A percentile compares a stretch with the other conserved stretches of the same genome.
Conservation (phyloP, 2,797 vertebrate genomes). For the Chromis chromis region DNA sequence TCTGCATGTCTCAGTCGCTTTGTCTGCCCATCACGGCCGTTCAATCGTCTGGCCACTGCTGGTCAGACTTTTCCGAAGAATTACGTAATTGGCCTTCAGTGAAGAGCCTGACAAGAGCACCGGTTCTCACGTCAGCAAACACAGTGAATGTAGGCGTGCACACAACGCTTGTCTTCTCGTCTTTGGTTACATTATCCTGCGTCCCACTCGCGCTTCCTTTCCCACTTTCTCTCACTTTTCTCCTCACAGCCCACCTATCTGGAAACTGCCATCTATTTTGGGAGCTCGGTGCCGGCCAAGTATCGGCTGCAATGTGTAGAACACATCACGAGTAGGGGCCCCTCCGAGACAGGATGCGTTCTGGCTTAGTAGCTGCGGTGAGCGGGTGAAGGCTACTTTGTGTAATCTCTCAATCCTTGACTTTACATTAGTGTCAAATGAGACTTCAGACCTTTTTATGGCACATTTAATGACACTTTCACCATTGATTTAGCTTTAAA, state of each 20-base stretch:
- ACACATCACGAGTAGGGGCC: conserved; percentile 64
- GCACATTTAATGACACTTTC: conserved; percentile 7
- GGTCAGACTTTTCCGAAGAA: conserved; percentile 75
- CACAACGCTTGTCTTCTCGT: conserved; percentile 46
- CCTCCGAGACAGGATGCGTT: conserved; percentile 65
- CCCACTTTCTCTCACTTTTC: conserved; percentile 43
- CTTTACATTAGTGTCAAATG: conserved; percentile 18
- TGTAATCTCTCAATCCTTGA: conserved; percentile 40
- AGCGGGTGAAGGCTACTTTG: conserved; percentile 54
- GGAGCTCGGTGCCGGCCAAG: conserved; percentile 66
- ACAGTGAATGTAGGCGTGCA: conserved; percentile 49
- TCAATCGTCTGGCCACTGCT: conserved; percentile 66
- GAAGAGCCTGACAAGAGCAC: conserved; percentile 63
- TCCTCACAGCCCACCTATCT: conserved; percentile 71
- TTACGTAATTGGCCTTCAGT: conserved; percentile 73
- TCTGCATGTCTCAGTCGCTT: conserved; percentile 8
- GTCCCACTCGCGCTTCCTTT: conserved; percentile 52
- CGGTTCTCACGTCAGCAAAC: conserved; percentile 57
- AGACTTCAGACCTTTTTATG: conserved; percentile 30
- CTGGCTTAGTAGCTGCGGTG: conserved; percentile 56
- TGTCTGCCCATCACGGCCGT: conserved; percentile 37
- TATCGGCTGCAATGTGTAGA: conserved; percentile 71
- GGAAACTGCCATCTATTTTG: conserved; percentile 74
- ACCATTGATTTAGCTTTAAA: not conserved
- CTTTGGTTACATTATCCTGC: conserved; percentile 49